phyloP scores from a whole-genome alignment of 1,140 invertebrate genomes.

The Oppia nitens region DNA sequence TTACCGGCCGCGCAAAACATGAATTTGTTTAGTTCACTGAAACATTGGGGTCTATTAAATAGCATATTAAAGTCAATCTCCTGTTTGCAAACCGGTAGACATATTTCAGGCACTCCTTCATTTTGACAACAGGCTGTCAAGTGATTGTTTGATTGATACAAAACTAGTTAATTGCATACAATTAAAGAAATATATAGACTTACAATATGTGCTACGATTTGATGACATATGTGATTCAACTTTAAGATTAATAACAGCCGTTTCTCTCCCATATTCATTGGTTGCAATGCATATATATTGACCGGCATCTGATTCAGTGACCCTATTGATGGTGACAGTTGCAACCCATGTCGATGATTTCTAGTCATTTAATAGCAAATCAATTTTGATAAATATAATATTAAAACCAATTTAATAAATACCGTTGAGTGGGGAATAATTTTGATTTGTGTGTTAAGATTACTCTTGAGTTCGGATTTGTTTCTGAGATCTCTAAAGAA shows the following conservation, averaged over 20 bases:
- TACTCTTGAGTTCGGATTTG: not conserved
- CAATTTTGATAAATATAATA: not conserved
- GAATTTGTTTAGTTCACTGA: constrained; percentile 60
- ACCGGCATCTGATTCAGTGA: not conserved
- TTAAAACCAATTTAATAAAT: not conserved
- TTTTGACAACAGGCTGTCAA: constrained; percentile 31
- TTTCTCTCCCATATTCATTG: not conserved
- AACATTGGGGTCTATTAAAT: constrained; percentile 52
- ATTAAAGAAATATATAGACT: not conserved
- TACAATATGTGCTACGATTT: not conserved
- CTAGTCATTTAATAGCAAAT: not conserved
- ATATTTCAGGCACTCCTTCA: constrained; percentile 50
- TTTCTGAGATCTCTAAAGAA: constrained; percentile 46
- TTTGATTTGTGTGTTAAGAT: not conserved
- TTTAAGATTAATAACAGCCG: not conserved
- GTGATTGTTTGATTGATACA: constrained; percentile 4
- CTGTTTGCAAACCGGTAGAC: constrained; percentile 60
- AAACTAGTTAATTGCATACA: no score
- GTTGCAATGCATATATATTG: constrained; percentile 8
- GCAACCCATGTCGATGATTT: constrained; percentile 13
- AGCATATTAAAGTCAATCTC: constrained; percentile 54
- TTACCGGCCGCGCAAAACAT: constrained; percentile 42
- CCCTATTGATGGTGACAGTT: constrained; percentile 1
- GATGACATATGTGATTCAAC: not conserved
- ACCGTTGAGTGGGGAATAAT: constrained; percentile 11